Evolutionary conservation across 2,797 vertebrate genomes (phyloP).

Genomic region (Sebastes wilsoni): DNA sequence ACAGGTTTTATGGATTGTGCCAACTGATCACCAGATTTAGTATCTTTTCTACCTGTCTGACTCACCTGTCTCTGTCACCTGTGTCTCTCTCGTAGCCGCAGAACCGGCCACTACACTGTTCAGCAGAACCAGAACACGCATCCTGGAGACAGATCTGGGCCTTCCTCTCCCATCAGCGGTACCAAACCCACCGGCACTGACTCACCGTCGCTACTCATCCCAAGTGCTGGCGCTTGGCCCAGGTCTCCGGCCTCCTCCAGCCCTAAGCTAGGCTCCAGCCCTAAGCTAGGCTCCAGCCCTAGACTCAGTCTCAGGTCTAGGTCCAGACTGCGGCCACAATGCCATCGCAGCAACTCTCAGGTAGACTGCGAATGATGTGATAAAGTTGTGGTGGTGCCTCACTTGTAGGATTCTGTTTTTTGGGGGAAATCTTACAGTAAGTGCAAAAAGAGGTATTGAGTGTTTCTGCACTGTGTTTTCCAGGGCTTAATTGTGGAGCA

Average conservation of each 20-base stretch:
- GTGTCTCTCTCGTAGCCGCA: constrained; percentile 76
- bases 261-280: constrained; percentile 51
- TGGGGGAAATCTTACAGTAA: neutral
- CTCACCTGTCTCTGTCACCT: neutral
- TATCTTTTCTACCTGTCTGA: neutral
- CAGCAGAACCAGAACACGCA: constrained; percentile 66
- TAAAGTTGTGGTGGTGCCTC: no score
- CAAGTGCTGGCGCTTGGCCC: neutral
- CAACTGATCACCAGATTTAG: neutral
- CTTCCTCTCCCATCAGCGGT: neutral
- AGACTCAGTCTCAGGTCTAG: constrained; percentile 53
- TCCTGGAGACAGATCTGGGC: constrained; percentile 29
- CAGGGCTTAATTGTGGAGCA: neutral
- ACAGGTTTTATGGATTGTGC: neutral
- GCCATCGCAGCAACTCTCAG: constrained; percentile 88
- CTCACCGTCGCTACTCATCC: neutral
- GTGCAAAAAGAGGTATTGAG: neutral
- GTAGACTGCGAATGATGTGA: constrained; percentile 22
- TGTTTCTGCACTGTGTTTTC: neutral
- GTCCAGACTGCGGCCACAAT: constrained; percentile 52
- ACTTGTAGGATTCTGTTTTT: neutral
- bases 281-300: constrained; percentile 50
- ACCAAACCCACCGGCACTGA: constrained; percentile 22
- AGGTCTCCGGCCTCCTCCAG: constrained; percentile 36
- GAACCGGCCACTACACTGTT: constrained; percentile 87